Percentiles rank a stretch among this genome's conserved stretches.
Conservation (phyloP, 2,888 invertebrate genomes). For the Cerastoderma edule region DNA sequence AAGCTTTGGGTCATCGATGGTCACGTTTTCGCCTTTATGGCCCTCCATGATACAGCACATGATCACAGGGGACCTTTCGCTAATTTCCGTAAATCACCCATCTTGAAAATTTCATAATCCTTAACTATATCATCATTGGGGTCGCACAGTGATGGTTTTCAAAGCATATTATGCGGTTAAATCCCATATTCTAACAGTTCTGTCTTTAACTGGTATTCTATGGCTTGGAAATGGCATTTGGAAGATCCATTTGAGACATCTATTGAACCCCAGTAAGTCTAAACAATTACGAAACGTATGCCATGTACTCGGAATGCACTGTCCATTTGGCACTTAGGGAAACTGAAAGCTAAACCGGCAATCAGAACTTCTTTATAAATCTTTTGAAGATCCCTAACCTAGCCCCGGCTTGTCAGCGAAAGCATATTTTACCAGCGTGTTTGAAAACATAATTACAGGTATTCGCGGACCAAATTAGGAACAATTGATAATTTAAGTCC, state of each 20-base stretch:
- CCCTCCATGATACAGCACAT: not conserved
- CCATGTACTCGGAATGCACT: no score
- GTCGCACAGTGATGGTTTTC: no score
- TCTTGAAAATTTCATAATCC: not conserved
- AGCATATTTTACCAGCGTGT: constrained; percentile 49
- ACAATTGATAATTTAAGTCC: constrained; percentile 60
- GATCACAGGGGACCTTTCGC: constrained; percentile 19
- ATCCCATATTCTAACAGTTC: no score
- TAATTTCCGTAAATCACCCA: constrained; percentile 20
- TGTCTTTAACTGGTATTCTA: no score
- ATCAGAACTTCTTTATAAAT: constrained; percentile 40
- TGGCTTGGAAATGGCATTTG: no score
- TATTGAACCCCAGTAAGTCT: no score
- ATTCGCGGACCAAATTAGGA: constrained; percentile 43
- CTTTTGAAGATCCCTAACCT: constrained; percentile 48
- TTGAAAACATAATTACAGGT: constrained; percentile 49
- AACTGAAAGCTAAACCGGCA: constrained; percentile 9
- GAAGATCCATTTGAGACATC: no score
- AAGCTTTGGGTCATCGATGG: constrained; percentile 17
- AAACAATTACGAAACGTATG: no score
- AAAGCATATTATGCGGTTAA: no score
- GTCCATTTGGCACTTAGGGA: no score
- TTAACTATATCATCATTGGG: no score
- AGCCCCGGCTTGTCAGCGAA: constrained; percentile 46
- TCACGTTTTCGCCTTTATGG: constrained; percentile 12